Conservation (phyloP, 2,888 invertebrate genomes). For the Cremastinae sp. region DNA sequence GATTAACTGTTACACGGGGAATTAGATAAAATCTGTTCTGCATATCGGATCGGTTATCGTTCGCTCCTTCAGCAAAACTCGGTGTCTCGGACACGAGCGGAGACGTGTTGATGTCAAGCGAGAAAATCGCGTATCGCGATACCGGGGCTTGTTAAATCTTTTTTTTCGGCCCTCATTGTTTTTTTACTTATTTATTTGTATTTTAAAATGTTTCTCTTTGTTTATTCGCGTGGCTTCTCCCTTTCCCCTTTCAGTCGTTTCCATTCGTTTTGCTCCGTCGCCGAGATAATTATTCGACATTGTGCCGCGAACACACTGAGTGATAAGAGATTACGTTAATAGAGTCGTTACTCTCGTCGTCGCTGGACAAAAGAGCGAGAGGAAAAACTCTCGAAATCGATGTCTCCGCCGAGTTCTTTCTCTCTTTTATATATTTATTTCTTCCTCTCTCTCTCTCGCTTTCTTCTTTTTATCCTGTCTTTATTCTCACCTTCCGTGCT, state of each 20-base stretch:
- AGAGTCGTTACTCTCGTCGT: constrained; percentile 41
- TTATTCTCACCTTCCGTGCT: neutral
- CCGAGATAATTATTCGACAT: constrained; percentile 56
- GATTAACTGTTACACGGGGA: constrained; percentile 52
- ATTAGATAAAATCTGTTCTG: constrained; percentile 57
- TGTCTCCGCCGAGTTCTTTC: neutral
- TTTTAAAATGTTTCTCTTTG: too few relatives aligned
- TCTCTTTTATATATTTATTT: constrained; percentile 1
- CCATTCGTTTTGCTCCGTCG: constrained; percentile 22
- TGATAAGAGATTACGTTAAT: constrained; percentile 53
- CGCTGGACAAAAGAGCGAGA: constrained; percentile 15
- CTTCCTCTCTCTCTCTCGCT: constrained; percentile 20
- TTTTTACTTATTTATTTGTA: neutral
- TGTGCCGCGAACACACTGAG: constrained; percentile 23
- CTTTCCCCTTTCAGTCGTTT: neutral
- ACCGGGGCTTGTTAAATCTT: constrained; percentile 14
- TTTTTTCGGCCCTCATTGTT: neutral
- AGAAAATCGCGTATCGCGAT: constrained; percentile 27
- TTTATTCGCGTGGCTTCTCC: neutral
- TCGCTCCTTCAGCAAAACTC: constrained; percentile 50
- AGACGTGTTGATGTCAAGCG: constrained; percentile 1
- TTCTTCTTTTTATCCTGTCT: neutral
- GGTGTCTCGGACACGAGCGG: neutral
- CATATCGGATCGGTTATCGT: constrained; percentile 58
- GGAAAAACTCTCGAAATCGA: constrained; percentile 32